These are phyloP conservation scores for Eupithecia tripunctaria DNA, from an alignment of 2,888 invertebrate genomes.

Conservation along the genomic window DNA sequence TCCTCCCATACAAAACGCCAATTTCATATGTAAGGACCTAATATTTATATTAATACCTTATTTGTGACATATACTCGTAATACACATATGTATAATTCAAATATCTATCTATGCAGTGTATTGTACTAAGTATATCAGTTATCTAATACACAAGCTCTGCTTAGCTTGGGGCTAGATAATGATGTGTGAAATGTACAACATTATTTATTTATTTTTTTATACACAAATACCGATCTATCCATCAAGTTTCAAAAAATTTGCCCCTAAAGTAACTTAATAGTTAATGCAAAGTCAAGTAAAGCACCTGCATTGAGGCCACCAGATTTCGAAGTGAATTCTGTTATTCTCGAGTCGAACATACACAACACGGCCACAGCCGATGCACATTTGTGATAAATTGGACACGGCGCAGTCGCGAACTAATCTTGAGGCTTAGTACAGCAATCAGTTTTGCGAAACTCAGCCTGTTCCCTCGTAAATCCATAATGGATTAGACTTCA, in stretches of 20 bases:
- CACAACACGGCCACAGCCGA: conserved; percentile 47
- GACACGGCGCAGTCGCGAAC: conserved; percentile 70
- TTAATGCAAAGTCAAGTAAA: background rate
- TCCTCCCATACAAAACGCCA: too few relatives aligned
- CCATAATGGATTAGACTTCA: conserved; percentile 61
- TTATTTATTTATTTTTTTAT: too few relatives aligned
- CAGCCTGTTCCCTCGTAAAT: conserved; percentile 68
- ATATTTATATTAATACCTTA: too few relatives aligned
- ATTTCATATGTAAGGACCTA: too few relatives aligned
- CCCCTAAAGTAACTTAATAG: background rate
- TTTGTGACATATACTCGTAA: too few relatives aligned
- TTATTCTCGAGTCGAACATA: conserved; percentile 3
- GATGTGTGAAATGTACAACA: too few relatives aligned
- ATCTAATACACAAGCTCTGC: too few relatives aligned
- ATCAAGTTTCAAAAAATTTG: background rate
- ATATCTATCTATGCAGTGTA: too few relatives aligned
- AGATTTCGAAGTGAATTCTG: conserved; percentile 12
- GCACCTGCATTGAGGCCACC: conserved; percentile 15
- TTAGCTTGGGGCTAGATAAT: too few relatives aligned
- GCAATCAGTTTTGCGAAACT: conserved; percentile 79
- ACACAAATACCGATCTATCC: background rate
- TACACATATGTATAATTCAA: too few relatives aligned
- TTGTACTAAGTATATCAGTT: too few relatives aligned
- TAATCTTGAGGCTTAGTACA: conserved; percentile 64
- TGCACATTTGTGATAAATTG: conserved; percentile 76